Evolutionary conservation across 2,888 invertebrate species (phyloP), one percentile per base, ranked within the genome.

Genomic region (Leptinotarsa peninsularis): DNA sequence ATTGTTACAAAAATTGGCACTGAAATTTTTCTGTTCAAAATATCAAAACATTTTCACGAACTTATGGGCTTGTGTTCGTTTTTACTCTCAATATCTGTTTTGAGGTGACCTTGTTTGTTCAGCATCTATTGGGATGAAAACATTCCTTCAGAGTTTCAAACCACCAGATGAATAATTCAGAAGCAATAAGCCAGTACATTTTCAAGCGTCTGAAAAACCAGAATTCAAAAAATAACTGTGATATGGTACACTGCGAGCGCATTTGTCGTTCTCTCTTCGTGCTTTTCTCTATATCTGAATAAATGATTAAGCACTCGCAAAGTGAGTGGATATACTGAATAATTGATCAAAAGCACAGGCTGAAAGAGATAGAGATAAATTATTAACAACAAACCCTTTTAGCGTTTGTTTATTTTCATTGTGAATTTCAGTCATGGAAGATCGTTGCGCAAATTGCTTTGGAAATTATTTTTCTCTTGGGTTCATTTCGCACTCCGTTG

Each of bases 301-400:
- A 84, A 83, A 84, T 83, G 82, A 84, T 83, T 80, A 81, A 83
- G 82, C 83, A 81, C 81, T 83, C 79, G 82, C 83, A 83, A 85
- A 85, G 84, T 84, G 85, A 85, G 85, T 84, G 83, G 82, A 84
- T 84, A 84, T 80, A 82, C 80, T 87, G 83, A 86, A 86, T 87
- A 86, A 86, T 86, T 86, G 85, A 87, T 86, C 86, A 86, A 86
- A 86, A 83, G 80, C 80, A 81, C 73, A 74, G 76, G 79, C 76
- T 79, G 79, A 82, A 83, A 83, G 83, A 83, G 83, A 83, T 81
- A 79, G 77, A 73, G 77, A 82, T 86, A 82, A 86, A 86, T 86
- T 86, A 86, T 86, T 86, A 83, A 86, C 81, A 82, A 81, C 82
- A 84, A 84, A 85, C 84, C 85, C 85, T 84, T 86, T 85, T 83